Evolutionary conservation across 2,888 invertebrate species (phyloP).

Genomic region (Dasysyrphus tricinctus): DNA sequence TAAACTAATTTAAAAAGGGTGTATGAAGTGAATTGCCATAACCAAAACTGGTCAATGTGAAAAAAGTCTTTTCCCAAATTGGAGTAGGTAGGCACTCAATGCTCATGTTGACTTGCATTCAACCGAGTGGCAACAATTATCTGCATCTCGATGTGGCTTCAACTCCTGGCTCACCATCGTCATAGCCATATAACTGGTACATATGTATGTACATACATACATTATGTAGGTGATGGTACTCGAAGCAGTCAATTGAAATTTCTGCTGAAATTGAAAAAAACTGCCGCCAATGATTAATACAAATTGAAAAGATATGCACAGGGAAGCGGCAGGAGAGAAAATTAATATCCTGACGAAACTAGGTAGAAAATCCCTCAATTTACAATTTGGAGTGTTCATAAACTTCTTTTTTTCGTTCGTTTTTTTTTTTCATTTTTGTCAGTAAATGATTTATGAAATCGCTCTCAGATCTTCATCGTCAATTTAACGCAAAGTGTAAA

Average conservation of each 20-base stretch:
- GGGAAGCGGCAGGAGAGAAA: constrained; percentile 48
- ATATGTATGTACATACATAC: background rate
- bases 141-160: constrained; percentile 58
- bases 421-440: constrained; percentile 35
- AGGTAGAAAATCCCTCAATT: constrained; percentile 20
- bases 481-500: constrained; percentile 67
- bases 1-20: constrained; percentile 71
- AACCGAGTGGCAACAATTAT: constrained; percentile 72
- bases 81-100: constrained; percentile 10
- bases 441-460: constrained; percentile 77
- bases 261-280: constrained; percentile 70
- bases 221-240: constrained; percentile 9
- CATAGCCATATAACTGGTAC: background rate
- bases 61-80: constrained; percentile 32
- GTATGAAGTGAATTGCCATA: background rate
- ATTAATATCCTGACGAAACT: constrained; percentile 69
- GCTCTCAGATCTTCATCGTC: constrained; percentile 75
- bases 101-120: constrained; percentile 59
- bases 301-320: constrained; percentile 28
- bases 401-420: constrained; percentile 33
- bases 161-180: constrained; percentile 28
- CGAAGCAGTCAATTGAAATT: constrained; percentile 69
- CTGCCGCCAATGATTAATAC: constrained; percentile 50
- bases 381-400: constrained; percentile 24
- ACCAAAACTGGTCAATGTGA: background rate